Base-by-base conservation (phyloP, 2,113 vertebrate species). In the Anthoscopus minutus region DNA sequence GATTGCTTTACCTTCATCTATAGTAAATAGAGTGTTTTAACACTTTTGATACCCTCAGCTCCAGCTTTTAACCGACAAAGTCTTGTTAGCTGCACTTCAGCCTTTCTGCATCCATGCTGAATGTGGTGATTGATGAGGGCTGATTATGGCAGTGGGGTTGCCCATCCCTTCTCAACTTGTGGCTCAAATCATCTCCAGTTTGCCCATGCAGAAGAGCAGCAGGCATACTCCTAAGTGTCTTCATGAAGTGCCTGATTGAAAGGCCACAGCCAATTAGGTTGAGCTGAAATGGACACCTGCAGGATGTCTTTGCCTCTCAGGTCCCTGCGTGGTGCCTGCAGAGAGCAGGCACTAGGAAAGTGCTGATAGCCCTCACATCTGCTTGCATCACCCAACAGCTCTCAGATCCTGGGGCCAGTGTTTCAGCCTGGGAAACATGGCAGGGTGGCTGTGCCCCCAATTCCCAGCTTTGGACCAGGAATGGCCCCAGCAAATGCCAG, bases 121-220 rank as follows among this genome's bases (percentile, higher is more conserved):
- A 38, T 1, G 15, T 3, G 13, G 64, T 92, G 81, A 96, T 79
- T 84, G 88, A 96, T 89, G 96, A 92, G 84, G 76, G 82, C 78
- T 81, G 82, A 94, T 94, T 79, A 94, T 92, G 92, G 88, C 67
- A 65, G 51, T 42, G 56, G 66, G 67, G 77, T 95, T 94, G 87
- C 71, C 92, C 80, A 56, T 54, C 67, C 72, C 78, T 83, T 48
- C 89, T 61, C 81, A 86, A 91, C 78, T 50, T 40, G 76, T 70
- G 84, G 24, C 90, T 96, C 80, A 79, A 76, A 93, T 89, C 92
- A 69, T 48, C 81, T 93, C 62, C 64, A 37, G 73, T 93, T 91
- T 93, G 94, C 86, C 95, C 85, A 91, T 77, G 94, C 87, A 93
- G 89, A 89, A 62, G 94, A 96, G 91, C 94, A 94, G 91, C 93